phyloP scores from a whole-genome alignment of 2,888 invertebrate genomes.

The Halocaridina rubra region DNA sequence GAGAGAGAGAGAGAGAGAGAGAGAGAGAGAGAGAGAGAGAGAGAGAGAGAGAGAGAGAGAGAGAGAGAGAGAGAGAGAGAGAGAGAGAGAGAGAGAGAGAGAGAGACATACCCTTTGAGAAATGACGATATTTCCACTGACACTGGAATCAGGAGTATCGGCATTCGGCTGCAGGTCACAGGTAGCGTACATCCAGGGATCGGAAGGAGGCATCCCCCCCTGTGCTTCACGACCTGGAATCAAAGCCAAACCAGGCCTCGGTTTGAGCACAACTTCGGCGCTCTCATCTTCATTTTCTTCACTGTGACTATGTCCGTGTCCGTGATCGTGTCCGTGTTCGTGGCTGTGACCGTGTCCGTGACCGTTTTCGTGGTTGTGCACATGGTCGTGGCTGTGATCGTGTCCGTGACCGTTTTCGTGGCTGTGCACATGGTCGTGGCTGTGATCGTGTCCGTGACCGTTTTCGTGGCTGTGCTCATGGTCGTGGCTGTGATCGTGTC shows the following conservation, averaged over 20 bases:
- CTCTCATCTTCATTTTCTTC: background rate
- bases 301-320: background rate
- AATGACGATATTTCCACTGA: background rate
- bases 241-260: no score
- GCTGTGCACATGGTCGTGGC: no score
- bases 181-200: background rate
- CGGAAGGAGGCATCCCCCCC: background rate
- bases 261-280: background rate
- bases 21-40: background rate
- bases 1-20: background rate
- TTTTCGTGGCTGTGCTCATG: no score
- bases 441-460: no score
- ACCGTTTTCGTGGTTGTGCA: background rate
- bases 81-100: background rate
- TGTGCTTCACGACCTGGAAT: background rate
- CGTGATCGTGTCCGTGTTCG: background rate
- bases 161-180: background rate
- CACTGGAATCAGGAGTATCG: background rate
- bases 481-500: no score
- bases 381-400: background rate
- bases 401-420: background rate
- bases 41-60: conserved; percentile 16
- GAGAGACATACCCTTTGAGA: conserved; percentile 10
- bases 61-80: background rate
- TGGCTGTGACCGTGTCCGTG: background rate